Evolutionary conservation across 2,888 invertebrate genomes (phyloP), one percentile per base, ranked within the genome.

Genomic region (Platynereis dumerilii): DNA sequence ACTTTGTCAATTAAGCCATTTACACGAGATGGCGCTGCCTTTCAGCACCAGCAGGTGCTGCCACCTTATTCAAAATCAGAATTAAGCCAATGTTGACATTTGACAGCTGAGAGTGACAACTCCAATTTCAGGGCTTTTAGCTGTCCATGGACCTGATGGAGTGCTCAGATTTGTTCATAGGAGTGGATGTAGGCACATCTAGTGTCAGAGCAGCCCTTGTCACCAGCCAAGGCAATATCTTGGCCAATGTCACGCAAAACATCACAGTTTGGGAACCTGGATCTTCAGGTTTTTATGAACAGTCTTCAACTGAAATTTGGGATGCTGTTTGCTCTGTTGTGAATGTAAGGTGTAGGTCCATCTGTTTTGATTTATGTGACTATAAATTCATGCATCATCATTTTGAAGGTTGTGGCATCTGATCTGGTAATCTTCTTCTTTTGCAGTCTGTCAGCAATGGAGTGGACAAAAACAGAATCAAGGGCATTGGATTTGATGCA

Each of bases 181-280:
- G 84, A n/a, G 92, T 96, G 15, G 97, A 97, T 86, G 95, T 96
- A 45, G 97, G 97, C 3, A 94, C 94, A 1, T 91, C 91, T 17
- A 95, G 96, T 85, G 94, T 89, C 0, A 87, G 97, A 71, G 94
- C 93, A 7, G 95, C 92, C 2, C 85, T 96, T 42, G 76, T 83
- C 27, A 62, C 69, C 20, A 84, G 87, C 5, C 82, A 86, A 61
- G 95, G 96, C 1, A 66, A 71, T 17, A 64, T 80, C 5, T 52
- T 77, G 5, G 87, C 88, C 70, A 86, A 88, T 54, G 86, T 90
- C 22, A 89, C 89, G 0, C 87, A 89, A 17, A 12, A 54, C 44
- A 91, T 93, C 28, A 85, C 88, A 80, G 92, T 91, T 17, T 93
- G 91, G 90, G 92, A 91, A 80, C 91, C 92, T 0, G 87, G 88